These are phyloP conservation scores for Syngnathus acus DNA, from an alignment of 2,797 vertebrate species.

Conservation along the genomic window DNA sequence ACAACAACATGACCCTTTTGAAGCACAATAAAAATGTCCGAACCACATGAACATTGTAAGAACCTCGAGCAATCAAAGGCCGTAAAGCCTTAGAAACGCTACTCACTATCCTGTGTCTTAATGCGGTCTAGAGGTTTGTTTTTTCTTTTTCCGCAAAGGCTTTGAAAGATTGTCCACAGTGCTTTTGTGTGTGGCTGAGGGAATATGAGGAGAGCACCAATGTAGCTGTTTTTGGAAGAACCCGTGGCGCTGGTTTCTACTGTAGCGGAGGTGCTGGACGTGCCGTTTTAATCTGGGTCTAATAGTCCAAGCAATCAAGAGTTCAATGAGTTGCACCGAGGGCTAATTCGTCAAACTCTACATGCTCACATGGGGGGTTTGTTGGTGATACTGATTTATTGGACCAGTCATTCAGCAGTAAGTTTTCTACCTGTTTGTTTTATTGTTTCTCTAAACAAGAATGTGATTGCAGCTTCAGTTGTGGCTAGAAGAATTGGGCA, in stretches of 20 bases:
- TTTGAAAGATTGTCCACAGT: constrained; percentile 4
- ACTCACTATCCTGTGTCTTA: constrained; percentile 38
- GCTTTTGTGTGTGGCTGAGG: constrained; percentile 29
- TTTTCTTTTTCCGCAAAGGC: constrained; percentile 6
- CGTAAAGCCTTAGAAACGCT: constrained; percentile 18
- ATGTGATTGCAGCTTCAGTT: not conserved
- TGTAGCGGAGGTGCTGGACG: constrained; percentile 30
- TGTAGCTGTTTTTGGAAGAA: not conserved
- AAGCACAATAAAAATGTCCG: constrained; percentile 26
- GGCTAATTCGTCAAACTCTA: constrained; percentile 16
- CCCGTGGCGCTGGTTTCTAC: constrained; percentile 16
- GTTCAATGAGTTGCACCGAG: constrained; percentile 6
- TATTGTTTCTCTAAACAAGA: not conserved
- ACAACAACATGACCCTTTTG: constrained; percentile 27
- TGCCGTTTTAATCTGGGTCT: constrained; percentile 15
- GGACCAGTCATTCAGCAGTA: not conserved
- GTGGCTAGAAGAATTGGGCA: not conserved
- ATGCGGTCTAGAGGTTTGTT: constrained; percentile 28
- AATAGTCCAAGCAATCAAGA: constrained; percentile 26
- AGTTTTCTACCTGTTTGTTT: constrained; percentile 1
- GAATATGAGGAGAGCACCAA: constrained; percentile 24
- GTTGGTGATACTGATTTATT: not conserved
- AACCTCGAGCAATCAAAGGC: constrained; percentile 47
- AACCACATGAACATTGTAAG: constrained; percentile 45
- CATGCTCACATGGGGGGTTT: not conserved